Percentiles rank a stretch among this genome's conserved stretches.
These are phyloP conservation scores for Mastigias papua DNA, from an alignment of 30 jellyfish, hydroid and myxozoan species.

Conservation along the genomic window DNA sequence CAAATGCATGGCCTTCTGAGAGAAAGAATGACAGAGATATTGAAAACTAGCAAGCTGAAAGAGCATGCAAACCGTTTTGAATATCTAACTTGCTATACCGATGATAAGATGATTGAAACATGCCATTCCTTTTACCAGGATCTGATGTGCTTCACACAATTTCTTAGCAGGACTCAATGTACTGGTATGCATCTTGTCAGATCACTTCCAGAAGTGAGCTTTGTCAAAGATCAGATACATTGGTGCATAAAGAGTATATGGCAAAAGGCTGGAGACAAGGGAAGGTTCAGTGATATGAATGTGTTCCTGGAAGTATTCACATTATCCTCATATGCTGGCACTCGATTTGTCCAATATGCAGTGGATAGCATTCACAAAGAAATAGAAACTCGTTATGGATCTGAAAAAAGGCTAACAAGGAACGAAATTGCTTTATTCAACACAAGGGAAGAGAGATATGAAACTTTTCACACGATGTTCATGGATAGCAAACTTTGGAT, in stretches of 20 bases:
- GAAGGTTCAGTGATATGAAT: conserved; percentile 36
- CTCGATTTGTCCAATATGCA: conserved; percentile 9
- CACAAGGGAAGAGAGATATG: not conserved
- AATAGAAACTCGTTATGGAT: conserved; percentile 1
- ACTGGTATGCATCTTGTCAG: conserved; percentile 44
- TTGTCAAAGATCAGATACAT: conserved; percentile 52
- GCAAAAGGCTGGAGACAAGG: conserved; percentile 32
- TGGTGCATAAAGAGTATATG: conserved; percentile 45
- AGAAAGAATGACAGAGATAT: not conserved
- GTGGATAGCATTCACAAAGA: conserved; percentile 34
- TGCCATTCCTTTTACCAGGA: conserved; percentile 55
- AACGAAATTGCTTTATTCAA: conserved; percentile 22
- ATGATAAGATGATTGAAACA: conserved; percentile 2
- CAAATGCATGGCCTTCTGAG: conserved; percentile 53
- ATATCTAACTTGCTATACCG: not conserved
- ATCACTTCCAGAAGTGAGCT: conserved; percentile 56
- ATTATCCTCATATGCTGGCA: conserved; percentile 28
- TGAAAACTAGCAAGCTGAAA: not conserved
- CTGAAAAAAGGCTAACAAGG: not conserved
- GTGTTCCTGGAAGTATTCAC: conserved; percentile 41
- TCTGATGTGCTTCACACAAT: conserved; percentile 14
- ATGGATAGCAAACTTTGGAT: conserved; percentile 45
- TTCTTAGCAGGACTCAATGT: not conserved
- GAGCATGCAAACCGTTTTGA: not conserved
- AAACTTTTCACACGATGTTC: conserved; percentile 49